A percentile compares a stretch with the other conserved stretches of the same genome.
phyloP scores from a whole-genome alignment of 2,797 vertebrate genomes.

The Cossypha heuglini region DNA sequence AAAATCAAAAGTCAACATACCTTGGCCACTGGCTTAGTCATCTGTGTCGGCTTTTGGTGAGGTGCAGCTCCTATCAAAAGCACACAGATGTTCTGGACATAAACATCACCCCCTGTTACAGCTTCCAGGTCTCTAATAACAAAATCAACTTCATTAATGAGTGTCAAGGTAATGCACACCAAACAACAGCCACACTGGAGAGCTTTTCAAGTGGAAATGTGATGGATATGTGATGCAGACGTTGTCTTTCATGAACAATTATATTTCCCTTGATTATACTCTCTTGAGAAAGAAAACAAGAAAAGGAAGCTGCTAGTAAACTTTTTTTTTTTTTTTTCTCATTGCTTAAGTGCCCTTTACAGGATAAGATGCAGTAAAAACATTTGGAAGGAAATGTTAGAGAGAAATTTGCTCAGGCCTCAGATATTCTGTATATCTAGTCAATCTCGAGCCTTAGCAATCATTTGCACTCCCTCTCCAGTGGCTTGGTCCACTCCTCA shows the following conservation, averaged over 20 bases:
- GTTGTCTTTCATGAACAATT: conserved; percentile 37
- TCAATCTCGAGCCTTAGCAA: background rate
- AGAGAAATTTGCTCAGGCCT: background rate
- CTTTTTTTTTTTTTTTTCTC: background rate
- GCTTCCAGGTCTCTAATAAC: background rate
- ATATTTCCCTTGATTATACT: background rate
- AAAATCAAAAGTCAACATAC: background rate
- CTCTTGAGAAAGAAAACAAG: background rate
- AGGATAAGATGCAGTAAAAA: background rate
- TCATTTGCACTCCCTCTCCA: background rate
- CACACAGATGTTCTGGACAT: background rate
- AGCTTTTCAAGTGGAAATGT: conserved; percentile 5
- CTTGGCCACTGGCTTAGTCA: conserved; percentile 29
- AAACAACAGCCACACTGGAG: background rate
- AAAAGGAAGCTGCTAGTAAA: background rate
- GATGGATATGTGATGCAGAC: background rate
- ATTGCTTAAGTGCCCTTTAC: background rate
- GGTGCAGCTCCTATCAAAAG: background rate
- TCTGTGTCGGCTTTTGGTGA: background rate
- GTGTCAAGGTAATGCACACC: background rate
- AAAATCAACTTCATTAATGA: background rate
- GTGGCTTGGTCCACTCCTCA: rapidly evolving
- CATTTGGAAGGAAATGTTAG: background rate
- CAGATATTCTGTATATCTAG: background rate
- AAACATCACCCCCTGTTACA: background rate